Evolutionary conservation across 2,888 invertebrate species (phyloP), one percentile per base, ranked within the genome.

Genomic region (Nesidiocoris tenuis): DNA sequence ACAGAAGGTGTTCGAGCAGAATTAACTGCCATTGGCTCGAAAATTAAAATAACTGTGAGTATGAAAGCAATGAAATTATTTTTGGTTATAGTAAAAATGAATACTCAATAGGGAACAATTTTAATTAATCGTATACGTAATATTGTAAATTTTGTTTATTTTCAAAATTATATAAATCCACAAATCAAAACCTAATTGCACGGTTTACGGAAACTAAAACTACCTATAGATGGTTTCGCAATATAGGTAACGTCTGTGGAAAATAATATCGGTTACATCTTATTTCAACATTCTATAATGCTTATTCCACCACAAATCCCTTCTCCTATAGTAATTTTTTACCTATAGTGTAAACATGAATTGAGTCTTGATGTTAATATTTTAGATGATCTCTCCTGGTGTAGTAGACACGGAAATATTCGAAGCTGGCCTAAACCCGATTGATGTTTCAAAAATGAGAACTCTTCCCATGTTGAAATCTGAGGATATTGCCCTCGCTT

Each of bases 361-460:
- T 12, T 18, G 5, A 18, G n/a, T 64, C 9, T 64, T 12, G n/a
- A 3, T 64, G n/a, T n/a, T n/a, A n/a, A n/a, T n/a, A n/a, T n/a
- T 80, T 16, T 80, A 90, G 90, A 88, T 88, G 80, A 84, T 90
- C 63, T 89, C 87, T 61, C 90, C 90, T 0, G 90, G 90, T 18
- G 82, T 88, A 79, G 88, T 89, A 18, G 84, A 85, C 63, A 89
- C 89, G 0, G 86, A 86, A 76, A 83, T 87, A 66, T 80, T 87
- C 61, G 83, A 84, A 81, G 83, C 83, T 74, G 84, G 79, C 2
- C 77, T 77, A 19, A 79, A 79, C 75, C 61, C 61, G 39, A 72
- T 74, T 1, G 3, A 7, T 39, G 16, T 12, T 5, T 22, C 57
- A 1, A 21, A 23, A 5, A 21, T n/a, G 2, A 16, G 17, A 7